A percentile compares a stretch with the other conserved stretches of the same genome.
These are phyloP conservation scores for Barbus barbus DNA, from an alignment of 2,113 vertebrate species.

Conservation along the genomic window DNA sequence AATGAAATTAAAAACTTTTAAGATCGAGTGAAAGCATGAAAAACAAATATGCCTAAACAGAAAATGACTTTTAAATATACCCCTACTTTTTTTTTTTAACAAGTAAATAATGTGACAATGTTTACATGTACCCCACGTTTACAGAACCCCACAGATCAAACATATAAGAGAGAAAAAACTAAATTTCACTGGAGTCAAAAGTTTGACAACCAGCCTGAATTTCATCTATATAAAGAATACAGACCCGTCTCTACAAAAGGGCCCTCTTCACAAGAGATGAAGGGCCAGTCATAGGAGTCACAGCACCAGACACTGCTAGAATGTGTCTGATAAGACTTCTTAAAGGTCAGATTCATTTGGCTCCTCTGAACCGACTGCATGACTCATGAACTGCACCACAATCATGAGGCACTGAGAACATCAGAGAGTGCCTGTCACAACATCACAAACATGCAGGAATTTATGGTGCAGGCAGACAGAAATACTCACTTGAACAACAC, in stretches of 20 bases:
- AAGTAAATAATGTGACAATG: no score
- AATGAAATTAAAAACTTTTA: background rate
- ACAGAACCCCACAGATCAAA: no score
- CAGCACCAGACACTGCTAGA: conserved; percentile 48
- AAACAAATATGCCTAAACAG: no score
- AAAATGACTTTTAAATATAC: background rate
- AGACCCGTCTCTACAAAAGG: background rate
- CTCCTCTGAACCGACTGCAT: conserved; percentile 43
- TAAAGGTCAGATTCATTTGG: conserved; percentile 61
- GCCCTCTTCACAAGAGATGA: no score
- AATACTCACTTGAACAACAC: conserved; percentile 49
- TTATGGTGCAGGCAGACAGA: conserved; percentile 22
- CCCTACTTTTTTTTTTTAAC: no score
- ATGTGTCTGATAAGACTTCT: conserved; percentile 35
- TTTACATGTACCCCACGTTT: no score
- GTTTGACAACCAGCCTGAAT: no score
- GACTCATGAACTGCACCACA: conserved; percentile 64
- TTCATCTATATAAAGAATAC: background rate
- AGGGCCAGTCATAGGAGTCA: conserved; percentile 23
- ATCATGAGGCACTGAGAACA: conserved; percentile 62
- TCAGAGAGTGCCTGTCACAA: conserved; percentile 53
- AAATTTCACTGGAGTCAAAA: background rate
- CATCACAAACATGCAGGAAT: conserved; percentile 63
- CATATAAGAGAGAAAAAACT: no score
- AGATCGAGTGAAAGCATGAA: no score